Base-by-base conservation (phyloP, 2,797 vertebrate genomes). In the Melanitta fusca region DNA sequence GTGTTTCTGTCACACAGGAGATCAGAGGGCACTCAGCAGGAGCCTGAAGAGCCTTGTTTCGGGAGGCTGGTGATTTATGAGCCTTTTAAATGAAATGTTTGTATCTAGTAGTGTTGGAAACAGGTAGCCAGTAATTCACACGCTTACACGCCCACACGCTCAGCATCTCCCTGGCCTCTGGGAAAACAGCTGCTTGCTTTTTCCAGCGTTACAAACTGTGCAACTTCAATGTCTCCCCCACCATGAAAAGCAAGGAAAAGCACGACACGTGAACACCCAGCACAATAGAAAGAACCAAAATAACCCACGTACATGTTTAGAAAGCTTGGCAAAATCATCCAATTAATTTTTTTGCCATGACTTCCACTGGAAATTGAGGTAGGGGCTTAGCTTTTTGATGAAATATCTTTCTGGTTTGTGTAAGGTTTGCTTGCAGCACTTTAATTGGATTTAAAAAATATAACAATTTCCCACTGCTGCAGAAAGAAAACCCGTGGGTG, bases 241-340 rank as follows among this genome's bases (percentile, higher is more conserved):
- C 36, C 8, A 4, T 11, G 49, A 24, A 79, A 82, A 81, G 21
- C 16, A 34, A n/a, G n/a, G 69, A 7, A 39, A 61, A 70, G 49
- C n/a, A 27, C 17, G 8, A 13, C 1, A 3, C 8, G 0, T 13
- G n/a, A 91, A 41, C 82, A 43, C 20, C 49, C 0, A 0, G 24
- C 3, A 0, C 4, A 1, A 10, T 5, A 43, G 61, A 28, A 80
- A n/a, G 65, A 39, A 58, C 32, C 16, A 2, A 5, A 20, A 6
- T 18, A 32, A 53, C 60, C 34, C 38, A 10, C 24, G 45, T 45
- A 2, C 57, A 56, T 30, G 39, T 77, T 74, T 47, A 41, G 30
- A 58, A 75, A 81, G 36, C 65, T 53, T 51, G 53, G 49, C 17
- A 77, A n/a, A 91, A 73, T 38, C 36, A 43, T 24, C 47, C 3